Evolutionary conservation across 53 echinoderm and acorn worm genomes (phyloP).

Genomic region (Mesocentrotus franciscanus): DNA sequence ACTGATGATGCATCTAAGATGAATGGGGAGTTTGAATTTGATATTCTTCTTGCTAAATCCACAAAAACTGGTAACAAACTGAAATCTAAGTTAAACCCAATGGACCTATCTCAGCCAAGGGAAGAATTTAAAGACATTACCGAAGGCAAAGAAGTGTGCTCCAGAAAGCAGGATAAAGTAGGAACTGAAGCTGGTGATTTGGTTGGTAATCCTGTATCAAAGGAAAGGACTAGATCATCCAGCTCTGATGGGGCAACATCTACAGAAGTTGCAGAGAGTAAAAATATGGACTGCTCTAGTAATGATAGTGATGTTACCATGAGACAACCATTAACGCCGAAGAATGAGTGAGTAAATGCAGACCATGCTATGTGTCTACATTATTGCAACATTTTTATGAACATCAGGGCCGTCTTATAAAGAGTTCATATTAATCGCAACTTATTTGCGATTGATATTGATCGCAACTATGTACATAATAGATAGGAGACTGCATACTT

Average conservation of each 20-base stretch:
- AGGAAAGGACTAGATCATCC: conserved; percentile 72
- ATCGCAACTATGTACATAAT: too few relatives aligned
- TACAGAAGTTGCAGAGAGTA: conserved; percentile 69
- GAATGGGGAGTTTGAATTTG: conserved; percentile 76
- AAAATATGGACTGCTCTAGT: conserved; percentile 81
- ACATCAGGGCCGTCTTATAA: too few relatives aligned
- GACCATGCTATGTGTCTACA: not conserved
- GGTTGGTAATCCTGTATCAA: not conserved
- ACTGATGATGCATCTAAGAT: conserved; percentile 67
- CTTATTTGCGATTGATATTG: too few relatives aligned
- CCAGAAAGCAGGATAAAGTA: not conserved
- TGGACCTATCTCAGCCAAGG: not conserved
- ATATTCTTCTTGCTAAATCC: conserved; percentile 65
- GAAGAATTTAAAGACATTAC: not conserved
- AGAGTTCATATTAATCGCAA: too few relatives aligned
- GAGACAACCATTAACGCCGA: conserved; percentile 64
- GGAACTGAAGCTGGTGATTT: not conserved
- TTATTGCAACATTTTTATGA: not conserved
- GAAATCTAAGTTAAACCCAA: not conserved
- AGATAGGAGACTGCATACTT: too few relatives aligned
- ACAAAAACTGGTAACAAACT: conserved; percentile 23
- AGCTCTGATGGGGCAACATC: conserved; percentile 88
- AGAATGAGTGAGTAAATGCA: conserved; percentile 61
- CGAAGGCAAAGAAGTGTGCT: not conserved
- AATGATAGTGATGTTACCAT: conserved; percentile 91